A percentile compares a stretch with the other conserved stretches of the same genome.
phyloP scores from a whole-genome alignment of 2,888 invertebrate species.

The Protula sp. region DNA sequence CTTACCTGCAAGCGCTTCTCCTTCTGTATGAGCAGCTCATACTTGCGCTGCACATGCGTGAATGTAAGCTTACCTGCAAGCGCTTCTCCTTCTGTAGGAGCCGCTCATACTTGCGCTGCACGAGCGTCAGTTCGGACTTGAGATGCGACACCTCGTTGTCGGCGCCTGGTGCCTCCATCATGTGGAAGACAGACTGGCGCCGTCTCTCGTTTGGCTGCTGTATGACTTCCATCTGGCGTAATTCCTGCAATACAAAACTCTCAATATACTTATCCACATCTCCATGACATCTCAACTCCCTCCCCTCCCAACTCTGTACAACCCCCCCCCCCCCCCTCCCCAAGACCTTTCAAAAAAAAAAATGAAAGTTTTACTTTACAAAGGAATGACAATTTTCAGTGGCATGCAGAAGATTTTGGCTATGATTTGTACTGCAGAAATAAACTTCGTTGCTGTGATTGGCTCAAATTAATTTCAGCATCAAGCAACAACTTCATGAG shows the following conservation, averaged over 20 bases:
- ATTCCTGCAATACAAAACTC: constrained; percentile 35
- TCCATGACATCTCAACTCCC: too few species aligned
- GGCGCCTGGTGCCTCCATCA: constrained; percentile 19
- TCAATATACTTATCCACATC: too few species aligned
- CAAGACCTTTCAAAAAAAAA: too few species aligned
- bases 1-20: constrained; percentile 50
- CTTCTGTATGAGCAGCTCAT: constrained; percentile 49
- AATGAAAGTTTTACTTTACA: too few species aligned
- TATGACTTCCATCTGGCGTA: constrained; percentile 48
- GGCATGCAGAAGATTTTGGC: too few species aligned
- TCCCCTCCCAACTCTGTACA: too few species aligned
- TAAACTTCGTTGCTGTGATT: too few species aligned
- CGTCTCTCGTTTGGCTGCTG: constrained; percentile 15
- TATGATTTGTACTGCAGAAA: too few species aligned
- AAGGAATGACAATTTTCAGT: too few species aligned
- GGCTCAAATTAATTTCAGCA: too few species aligned
- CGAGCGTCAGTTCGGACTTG: constrained; percentile 47
- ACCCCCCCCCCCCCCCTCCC: too few species aligned
- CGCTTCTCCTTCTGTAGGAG: constrained; percentile 49
- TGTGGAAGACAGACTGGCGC: constrained; percentile 14
- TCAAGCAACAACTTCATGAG: too few species aligned
- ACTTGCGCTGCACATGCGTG: constrained; percentile 50
- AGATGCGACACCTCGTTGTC: constrained; percentile 40
- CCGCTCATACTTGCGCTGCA: constrained; percentile 50
- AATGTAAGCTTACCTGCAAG: constrained; percentile 48